Evolutionary conservation across 2,888 invertebrate genomes (phyloP).

Genomic region (Steinernema carpocapsae): DNA sequence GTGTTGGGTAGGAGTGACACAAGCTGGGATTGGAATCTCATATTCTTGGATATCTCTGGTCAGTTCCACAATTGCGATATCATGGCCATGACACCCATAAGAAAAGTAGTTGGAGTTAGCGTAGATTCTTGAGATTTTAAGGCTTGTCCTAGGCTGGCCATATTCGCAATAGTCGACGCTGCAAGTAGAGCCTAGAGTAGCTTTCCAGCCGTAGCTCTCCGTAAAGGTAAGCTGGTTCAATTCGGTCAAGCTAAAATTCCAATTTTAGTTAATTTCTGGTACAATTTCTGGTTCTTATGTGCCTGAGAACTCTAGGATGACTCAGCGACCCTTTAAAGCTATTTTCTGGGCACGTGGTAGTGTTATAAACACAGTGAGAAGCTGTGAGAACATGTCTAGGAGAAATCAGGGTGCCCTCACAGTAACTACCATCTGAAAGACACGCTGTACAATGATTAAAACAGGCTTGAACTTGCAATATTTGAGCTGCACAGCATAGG

Average conservation of each 20-base stretch:
- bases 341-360: neutral
- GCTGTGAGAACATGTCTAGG: constrained; percentile 15
- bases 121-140: neutral
- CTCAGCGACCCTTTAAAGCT: neutral
- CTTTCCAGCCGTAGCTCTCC: neutral
- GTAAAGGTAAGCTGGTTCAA: neutral
- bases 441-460: neutral
- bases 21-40: neutral
- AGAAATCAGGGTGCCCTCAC: constrained; percentile 16
- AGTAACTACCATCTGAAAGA: neutral
- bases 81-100: neutral
- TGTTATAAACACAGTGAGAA: constrained; percentile 12
- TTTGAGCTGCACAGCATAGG: neutral
- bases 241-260: neutral
- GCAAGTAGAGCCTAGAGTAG: neutral
- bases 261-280: neutral
- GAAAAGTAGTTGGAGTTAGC: neutral
- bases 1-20: neutral
- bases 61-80: constrained; percentile 20
- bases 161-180: neutral
- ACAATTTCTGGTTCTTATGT: neutral
- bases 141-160: too few relatives aligned
- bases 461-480: neutral
- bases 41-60: neutral
- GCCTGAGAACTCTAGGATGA: neutral